Evolutionary conservation across 2,113 vertebrate genomes (phyloP), one percentile per base, ranked within the genome.

Genomic region (Montifringilla adamsi): DNA sequence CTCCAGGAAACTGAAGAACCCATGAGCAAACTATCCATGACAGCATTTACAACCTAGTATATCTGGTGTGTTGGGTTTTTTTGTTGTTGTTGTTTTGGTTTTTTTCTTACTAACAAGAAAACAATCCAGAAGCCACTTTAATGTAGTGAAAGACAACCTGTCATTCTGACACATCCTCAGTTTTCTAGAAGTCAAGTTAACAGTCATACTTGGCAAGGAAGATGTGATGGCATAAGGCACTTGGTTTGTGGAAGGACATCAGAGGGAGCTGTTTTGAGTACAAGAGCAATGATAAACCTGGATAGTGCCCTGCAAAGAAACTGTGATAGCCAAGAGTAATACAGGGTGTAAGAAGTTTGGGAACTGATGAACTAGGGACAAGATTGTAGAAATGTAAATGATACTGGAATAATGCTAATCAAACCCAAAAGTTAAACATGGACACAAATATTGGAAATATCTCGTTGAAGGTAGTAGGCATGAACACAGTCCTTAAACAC

Each of bases 371-470:
- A 49, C 19, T 63, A 70, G 20, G 30, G 18, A 70, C 5, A 53
- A 33, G 21, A 43, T 35, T 2, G 5, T 0, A 66, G 33, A 70
- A 86, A 81, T 0, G 0, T 24, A 74, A 77, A 72, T n/a, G 8
- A 35, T 63, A 39, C 43, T 28, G 17, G 28, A 59, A 33, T 39
- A 80, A 28, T 58, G 27, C 14, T 55, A 59, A 52, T 21, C 5
- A 14, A 84, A 93, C 33, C 8, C 5, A 67, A 41, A 84, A 55
- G 62, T 73, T 85, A 83, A 60, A 66, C 4, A 18, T 3, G 15
- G 26, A 13, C 27, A 87, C 46, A 22, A 75, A 10, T 22, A 74
- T 35, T 2, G 1, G 16, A 92, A 69, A 8, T 20, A 49, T 44
- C 28, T 58, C 30, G 31, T 6, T 77, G 47, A 89, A 77, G 27